Percentiles rank a stretch among this genome's conserved stretches.
phyloP scores from a whole-genome alignment of 2,797 vertebrate genomes.

The Chromis chromis region DNA sequence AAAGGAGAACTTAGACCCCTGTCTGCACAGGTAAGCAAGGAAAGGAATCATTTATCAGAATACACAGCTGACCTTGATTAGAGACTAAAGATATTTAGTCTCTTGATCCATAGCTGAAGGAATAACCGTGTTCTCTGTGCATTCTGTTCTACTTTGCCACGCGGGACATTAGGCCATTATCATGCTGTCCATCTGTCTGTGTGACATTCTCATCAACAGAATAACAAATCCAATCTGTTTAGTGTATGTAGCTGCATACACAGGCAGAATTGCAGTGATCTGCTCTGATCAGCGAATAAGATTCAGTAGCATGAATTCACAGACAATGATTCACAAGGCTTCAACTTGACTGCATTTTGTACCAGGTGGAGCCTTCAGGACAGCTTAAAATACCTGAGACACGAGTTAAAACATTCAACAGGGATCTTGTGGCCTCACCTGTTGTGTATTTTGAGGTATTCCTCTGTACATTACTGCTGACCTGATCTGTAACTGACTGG shows the following conservation, averaged over 20 bases:
- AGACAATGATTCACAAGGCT: no score
- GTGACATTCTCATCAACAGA: neutral
- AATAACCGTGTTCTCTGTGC: neutral
- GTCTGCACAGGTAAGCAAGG: slow-evolving; percentile 41
- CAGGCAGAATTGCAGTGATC: no score
- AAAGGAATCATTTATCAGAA: neutral
- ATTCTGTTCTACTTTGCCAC: slow-evolving; percentile 3
- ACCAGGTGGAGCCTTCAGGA: no score
- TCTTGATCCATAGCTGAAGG: neutral
- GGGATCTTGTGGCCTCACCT: no score
- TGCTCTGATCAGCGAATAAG: no score
- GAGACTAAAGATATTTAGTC: neutral
- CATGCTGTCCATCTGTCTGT: neutral
- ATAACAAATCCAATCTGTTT: neutral
- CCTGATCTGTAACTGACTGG: neutral
- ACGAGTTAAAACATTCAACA: no score
- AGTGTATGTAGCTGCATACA: no score
- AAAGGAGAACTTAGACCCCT: slow-evolving; percentile 15
- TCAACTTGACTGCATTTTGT: no score
- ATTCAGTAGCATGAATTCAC: no score
- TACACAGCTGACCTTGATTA: neutral
- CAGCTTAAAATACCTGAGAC: no score
- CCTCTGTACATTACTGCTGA: neutral
- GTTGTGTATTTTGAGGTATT: no score
- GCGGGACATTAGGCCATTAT: neutral